Conservation (phyloP, 2,888 invertebrate species). For the Diadegma fenestrale region DNA sequence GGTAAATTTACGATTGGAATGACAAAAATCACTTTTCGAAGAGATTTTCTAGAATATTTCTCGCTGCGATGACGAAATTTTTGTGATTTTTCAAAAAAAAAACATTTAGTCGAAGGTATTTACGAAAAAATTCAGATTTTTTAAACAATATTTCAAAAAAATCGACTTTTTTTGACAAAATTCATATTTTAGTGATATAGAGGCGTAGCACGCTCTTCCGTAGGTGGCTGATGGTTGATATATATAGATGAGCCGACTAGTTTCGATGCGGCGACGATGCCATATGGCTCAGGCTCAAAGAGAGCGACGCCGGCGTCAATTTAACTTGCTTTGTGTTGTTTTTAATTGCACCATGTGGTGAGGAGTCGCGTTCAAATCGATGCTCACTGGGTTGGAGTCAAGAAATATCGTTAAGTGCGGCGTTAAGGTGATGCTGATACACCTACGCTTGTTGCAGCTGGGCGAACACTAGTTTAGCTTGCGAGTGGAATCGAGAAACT, state of each 20-base stretch:
- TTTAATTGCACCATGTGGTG: constrained; percentile 84
- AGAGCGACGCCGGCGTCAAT: constrained; percentile 73
- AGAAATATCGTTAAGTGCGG: constrained; percentile 21
- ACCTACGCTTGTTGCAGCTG: constrained; percentile 66
- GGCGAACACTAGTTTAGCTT: constrained; percentile 73
- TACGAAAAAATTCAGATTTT: too few species aligned
- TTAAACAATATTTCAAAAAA: too few species aligned
- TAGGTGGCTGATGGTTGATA: constrained; percentile 48
- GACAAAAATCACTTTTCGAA: too few species aligned
- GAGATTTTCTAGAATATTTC: too few species aligned
- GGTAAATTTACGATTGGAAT: too few species aligned
- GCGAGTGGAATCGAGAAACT: constrained; percentile 75
- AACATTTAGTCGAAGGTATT: too few species aligned
- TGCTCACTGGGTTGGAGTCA: constrained; percentile 1
- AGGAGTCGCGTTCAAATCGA: constrained; percentile 58
- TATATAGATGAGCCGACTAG: constrained; percentile 40
- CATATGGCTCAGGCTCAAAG: constrained; percentile 82
- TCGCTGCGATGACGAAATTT: too few species aligned
- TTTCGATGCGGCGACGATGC: constrained; percentile 53
- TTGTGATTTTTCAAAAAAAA: too few species aligned
- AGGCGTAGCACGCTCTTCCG: constrained; percentile 54
- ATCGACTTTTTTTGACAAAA: too few species aligned
- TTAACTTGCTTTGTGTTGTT: constrained; percentile 72
- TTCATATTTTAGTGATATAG: too few species aligned
- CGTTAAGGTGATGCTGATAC: constrained; percentile 60